Evolutionary conservation across 2,797 vertebrate species (phyloP).

Genomic region (Netta rufina): DNA sequence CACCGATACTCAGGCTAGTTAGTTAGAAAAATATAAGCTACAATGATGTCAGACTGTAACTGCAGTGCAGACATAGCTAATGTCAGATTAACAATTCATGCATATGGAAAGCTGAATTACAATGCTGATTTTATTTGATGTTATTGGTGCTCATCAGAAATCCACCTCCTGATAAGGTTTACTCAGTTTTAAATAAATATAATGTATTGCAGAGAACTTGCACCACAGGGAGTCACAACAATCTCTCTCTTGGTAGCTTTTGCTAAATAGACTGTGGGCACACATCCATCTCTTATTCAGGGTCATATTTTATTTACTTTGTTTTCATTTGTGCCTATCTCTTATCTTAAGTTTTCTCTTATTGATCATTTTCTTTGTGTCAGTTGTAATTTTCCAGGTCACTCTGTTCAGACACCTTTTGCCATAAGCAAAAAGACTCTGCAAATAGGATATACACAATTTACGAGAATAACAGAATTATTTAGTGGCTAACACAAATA

Average conservation of each 20-base stretch:
- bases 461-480: not conserved
- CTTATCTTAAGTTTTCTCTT: not conserved
- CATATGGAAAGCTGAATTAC: not conserved
- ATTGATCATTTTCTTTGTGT: conserved; percentile 2
- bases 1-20: not conserved
- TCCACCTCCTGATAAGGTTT: conserved; percentile 5
- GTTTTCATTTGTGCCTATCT: conserved; percentile 5
- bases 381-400: not conserved
- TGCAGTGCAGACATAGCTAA: not conserved
- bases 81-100: not conserved
- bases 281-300: conserved; percentile 1
- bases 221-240: conserved; percentile 16
- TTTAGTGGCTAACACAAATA: not conserved
- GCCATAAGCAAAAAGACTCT: not conserved
- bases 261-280: conserved; percentile 2
- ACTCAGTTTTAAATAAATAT: conserved; percentile 61
- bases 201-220: conserved; percentile 23
- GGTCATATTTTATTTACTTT: conserved; percentile 44
- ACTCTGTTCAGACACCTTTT: not conserved
- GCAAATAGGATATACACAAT: not conserved
- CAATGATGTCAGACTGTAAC: not conserved
- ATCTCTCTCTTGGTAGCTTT: not conserved
- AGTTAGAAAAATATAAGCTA: not conserved
- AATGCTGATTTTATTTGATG: conserved; percentile 10
- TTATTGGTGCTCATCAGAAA: conserved; percentile 4